A percentile compares a stretch with the other conserved stretches of the same genome.
These are phyloP conservation scores for Acromyrmex echinatior DNA, from an alignment of 1,140 invertebrate genomes.

Conservation along the genomic window DNA sequence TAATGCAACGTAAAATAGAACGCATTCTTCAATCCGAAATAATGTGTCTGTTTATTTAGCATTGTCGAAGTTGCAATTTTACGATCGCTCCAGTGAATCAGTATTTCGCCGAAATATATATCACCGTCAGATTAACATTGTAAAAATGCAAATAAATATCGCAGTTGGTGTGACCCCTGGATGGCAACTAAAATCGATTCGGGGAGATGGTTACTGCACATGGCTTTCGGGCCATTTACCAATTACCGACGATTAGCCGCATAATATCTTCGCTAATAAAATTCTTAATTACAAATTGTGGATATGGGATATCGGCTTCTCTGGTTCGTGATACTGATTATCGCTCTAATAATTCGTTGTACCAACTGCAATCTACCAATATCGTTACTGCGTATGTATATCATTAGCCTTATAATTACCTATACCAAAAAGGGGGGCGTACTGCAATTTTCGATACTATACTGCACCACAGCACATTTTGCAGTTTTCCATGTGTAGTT, in stretches of 20 bases:
- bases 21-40: conserved; percentile 12
- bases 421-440: conserved; percentile 32
- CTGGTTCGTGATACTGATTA: conserved; percentile 67
- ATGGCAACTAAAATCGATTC: conserved; percentile 57
- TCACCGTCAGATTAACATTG: conserved; percentile 43
- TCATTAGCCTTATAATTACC: conserved; percentile 60
- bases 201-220: conserved; percentile 60
- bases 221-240: conserved; percentile 68
- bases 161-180: conserved; percentile 12
- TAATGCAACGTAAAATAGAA: conserved; percentile 20
- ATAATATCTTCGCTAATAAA: conserved; percentile 71
- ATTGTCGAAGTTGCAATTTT: conserved; percentile 30
- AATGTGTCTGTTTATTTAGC: conserved; percentile 14
- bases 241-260: conserved; percentile 69
- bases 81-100: not conserved
- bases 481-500: conserved; percentile 41
- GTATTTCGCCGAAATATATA: conserved; percentile 33
- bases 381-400: conserved; percentile 65
- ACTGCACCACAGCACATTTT: conserved; percentile 24
- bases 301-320: conserved; percentile 68
- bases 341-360: conserved; percentile 69
- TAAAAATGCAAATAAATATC: conserved; percentile 68
- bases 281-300: conserved; percentile 71
- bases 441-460: conserved; percentile 49
- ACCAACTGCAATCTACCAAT: conserved; percentile 63